Evolutionary conservation across 2,797 vertebrate genomes (phyloP).

Genomic region (Psittacula echo): DNA sequence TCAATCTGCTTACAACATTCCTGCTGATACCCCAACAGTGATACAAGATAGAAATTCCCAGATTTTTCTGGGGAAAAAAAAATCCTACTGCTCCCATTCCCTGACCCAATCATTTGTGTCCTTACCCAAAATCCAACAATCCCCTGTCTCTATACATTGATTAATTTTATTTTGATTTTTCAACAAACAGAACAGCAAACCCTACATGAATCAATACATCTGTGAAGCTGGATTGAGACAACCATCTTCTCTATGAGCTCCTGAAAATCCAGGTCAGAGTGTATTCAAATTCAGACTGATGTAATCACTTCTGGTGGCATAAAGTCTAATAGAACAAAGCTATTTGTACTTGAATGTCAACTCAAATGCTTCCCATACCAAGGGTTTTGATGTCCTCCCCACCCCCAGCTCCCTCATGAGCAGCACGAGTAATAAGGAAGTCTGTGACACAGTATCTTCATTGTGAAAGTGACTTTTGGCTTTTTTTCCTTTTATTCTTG

Average conservation of each 20-base stretch:
- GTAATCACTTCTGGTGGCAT: neutral
- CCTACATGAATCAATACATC: neutral
- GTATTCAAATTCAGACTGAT: conserved; percentile 5
- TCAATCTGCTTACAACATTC: neutral
- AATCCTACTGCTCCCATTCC: neutral
- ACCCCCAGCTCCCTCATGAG: accelerated
- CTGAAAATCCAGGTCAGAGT: conserved; percentile 24
- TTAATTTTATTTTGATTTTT: neutral
- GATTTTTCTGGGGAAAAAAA: neutral
- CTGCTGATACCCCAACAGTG: neutral
- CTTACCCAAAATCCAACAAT: neutral
- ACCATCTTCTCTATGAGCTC: neutral
- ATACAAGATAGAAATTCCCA: neutral
- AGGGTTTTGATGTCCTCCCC: neutral
- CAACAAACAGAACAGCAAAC: neutral
- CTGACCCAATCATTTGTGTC: neutral
- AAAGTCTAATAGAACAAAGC: conserved; percentile 7
- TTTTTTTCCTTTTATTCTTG: neutral
- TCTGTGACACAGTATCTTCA: neutral
- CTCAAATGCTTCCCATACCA: neutral
- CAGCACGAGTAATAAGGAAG: neutral
- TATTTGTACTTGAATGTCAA: conserved; percentile 41
- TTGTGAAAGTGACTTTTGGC: conserved; percentile 1
- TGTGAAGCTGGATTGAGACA: neutral
- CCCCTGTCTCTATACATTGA: neutral